A percentile compares a stretch with the other conserved stretches of the same genome.
phyloP scores from a whole-genome alignment of 2,113 vertebrate genomes.

The Eira barbara region DNA sequence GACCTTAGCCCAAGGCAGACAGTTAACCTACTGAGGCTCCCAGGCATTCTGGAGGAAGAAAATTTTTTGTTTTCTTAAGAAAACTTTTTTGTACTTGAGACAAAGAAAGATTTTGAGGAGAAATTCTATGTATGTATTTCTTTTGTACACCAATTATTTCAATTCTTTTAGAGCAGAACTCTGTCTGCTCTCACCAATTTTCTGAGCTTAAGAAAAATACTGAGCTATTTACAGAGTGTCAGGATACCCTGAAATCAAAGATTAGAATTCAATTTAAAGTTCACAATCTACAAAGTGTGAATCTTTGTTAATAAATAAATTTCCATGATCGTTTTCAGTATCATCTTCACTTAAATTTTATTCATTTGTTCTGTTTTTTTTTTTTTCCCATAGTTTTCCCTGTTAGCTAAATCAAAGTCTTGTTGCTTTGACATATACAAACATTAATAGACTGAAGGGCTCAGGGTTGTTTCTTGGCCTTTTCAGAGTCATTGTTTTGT shows the following conservation, averaged over 20 bases:
- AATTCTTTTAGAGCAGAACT: constrained; percentile 5
- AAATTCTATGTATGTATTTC: constrained; percentile 15
- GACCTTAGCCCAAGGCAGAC: no score
- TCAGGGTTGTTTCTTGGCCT: constrained; percentile 26
- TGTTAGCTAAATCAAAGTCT: constrained; percentile 62
- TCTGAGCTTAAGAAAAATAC: not conserved
- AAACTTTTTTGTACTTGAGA: not conserved
- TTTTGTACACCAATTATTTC: constrained; percentile 32
- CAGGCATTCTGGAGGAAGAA: not conserved
- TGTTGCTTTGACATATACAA: constrained; percentile 63
- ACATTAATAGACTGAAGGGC: constrained; percentile 50
- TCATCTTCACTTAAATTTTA: constrained; percentile 14
- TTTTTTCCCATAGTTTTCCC: not conserved
- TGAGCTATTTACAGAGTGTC: not conserved
- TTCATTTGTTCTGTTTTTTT: not conserved
- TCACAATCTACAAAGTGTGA: constrained; percentile 3
- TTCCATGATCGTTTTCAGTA: constrained; percentile 14
- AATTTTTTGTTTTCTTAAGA: not conserved
- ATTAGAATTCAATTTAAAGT: constrained; percentile 34
- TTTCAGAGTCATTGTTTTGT: constrained; percentile 66
- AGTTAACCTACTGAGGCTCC: no score
- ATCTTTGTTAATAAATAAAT: constrained; percentile 33
- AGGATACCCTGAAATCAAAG: not conserved
- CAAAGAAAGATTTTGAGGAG: not conserved
- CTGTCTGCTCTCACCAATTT: not conserved